A percentile compares a stretch with the other conserved stretches of the same genome.
phyloP scores from a whole-genome alignment of 2,113 vertebrate genomes.

The Oncorhynchus clarkii region DNA sequence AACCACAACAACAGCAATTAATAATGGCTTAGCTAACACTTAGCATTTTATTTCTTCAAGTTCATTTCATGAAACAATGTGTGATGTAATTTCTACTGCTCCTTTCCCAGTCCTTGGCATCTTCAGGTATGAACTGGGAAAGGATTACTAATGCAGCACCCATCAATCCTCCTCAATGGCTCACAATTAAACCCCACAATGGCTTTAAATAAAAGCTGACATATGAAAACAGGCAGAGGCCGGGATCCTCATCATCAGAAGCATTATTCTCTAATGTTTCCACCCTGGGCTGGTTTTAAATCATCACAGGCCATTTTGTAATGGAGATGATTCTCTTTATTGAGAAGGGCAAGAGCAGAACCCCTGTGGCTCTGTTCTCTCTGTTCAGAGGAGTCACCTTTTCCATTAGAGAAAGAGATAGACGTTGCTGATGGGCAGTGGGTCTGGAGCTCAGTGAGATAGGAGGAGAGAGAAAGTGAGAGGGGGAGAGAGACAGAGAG shows the following conservation, averaged over 20 bases:
- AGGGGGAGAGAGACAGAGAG: background rate
- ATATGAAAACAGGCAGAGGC: conserved; percentile 18
- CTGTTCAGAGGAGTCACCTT: conserved; percentile 4
- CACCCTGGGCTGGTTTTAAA: conserved; percentile 14
- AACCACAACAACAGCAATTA: background rate
- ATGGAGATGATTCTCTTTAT: conserved; percentile 10
- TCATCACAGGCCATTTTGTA: background rate
- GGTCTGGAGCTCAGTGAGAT: background rate
- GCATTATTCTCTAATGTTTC: conserved; percentile 22
- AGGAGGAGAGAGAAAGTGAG: too few species aligned
- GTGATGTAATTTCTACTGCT: background rate
- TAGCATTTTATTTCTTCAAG: background rate
- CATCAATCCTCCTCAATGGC: conserved; percentile 32
- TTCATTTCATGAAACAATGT: background rate
- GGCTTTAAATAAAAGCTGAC: conserved; percentile 21
- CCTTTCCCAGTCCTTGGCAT: conserved; percentile 9
- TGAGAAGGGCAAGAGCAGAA: background rate
- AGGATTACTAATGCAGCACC: background rate
- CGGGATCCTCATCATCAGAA: conserved; percentile 18
- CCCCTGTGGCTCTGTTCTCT: background rate
- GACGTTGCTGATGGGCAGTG: background rate
- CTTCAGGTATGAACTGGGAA: conserved; percentile 8
- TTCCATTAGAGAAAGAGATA: background rate
- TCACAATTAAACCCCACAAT: conserved; percentile 27
- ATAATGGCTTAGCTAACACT: background rate